Conservation (phyloP, 2,113 vertebrate species). For the Xenus cinereus region DNA sequence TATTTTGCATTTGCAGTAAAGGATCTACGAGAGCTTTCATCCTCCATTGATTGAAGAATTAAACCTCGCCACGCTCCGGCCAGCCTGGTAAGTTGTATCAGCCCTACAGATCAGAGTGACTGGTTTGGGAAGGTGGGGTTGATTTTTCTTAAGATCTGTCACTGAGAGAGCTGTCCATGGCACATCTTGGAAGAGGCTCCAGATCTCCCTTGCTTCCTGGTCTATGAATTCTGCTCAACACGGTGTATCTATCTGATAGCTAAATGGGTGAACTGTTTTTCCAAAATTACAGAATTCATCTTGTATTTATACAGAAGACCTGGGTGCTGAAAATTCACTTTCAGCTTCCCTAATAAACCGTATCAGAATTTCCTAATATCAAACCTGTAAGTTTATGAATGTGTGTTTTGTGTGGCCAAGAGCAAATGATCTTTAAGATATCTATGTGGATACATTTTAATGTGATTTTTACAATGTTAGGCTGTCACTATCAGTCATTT, state of each 20-base stretch:
- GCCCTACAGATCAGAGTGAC: neutral
- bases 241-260: neutral
- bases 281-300: neutral
- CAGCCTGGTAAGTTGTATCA: neutral
- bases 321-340: neutral
- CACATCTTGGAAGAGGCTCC: neutral
- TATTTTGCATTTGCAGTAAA: slow-evolving; percentile 52
- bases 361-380: neutral
- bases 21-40: neutral
- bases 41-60: neutral
- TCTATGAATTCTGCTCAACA: neutral
- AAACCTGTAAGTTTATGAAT: neutral
- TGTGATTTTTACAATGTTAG: slow-evolving; percentile 32
- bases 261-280: neutral
- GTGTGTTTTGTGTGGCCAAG: neutral
- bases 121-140: neutral
- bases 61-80: neutral
- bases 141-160: neutral
- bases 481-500: neutral
- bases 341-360: neutral
- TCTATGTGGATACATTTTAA: slow-evolving; percentile 16
- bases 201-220: neutral
- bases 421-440: slow-evolving; percentile 4
- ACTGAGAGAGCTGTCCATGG: neutral
- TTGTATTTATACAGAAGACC: neutral